Conservation (phyloP, 2,888 invertebrate genomes). For the Neoscelio sp. region DNA sequence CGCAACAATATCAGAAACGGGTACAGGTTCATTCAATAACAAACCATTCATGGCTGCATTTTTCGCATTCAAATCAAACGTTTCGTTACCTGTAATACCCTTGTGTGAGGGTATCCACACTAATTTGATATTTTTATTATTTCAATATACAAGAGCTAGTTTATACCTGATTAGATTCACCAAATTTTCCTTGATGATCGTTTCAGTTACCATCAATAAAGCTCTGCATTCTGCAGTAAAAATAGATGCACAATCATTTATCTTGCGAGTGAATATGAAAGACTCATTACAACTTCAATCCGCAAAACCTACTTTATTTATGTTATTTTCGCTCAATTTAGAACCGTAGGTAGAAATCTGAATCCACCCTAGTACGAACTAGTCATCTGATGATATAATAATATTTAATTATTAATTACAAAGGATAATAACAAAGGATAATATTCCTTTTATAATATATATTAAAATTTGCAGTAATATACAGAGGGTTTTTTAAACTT, state of each 20-base stretch:
- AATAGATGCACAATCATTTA: neutral
- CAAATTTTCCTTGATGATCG: neutral
- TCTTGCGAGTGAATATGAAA: neutral
- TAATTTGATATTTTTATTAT: neutral
- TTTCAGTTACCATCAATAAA: neutral
- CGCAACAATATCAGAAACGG: neutral
- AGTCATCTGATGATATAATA: no score
- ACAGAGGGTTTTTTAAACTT: no score
- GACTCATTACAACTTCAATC: neutral
- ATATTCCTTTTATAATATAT: no score
- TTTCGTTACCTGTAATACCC: neutral
- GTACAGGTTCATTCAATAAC: neutral
- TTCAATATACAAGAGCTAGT: neutral
- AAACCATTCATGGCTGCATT: neutral
- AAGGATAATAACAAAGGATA: no score
- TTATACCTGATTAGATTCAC: neutral
- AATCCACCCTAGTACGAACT: neutral
- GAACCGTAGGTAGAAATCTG: neutral
- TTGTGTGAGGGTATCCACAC: neutral
- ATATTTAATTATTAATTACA: no score
- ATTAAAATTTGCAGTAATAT: no score
- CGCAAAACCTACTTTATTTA: neutral
- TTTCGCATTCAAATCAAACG: neutral
- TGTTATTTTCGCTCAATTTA: neutral
- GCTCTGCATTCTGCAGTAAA: conserved; percentile 11